A percentile compares a stretch with the other conserved stretches of the same genome.
phyloP scores from a whole-genome alignment of 2,113 vertebrate genomes.

The Stigmatopora argus region DNA sequence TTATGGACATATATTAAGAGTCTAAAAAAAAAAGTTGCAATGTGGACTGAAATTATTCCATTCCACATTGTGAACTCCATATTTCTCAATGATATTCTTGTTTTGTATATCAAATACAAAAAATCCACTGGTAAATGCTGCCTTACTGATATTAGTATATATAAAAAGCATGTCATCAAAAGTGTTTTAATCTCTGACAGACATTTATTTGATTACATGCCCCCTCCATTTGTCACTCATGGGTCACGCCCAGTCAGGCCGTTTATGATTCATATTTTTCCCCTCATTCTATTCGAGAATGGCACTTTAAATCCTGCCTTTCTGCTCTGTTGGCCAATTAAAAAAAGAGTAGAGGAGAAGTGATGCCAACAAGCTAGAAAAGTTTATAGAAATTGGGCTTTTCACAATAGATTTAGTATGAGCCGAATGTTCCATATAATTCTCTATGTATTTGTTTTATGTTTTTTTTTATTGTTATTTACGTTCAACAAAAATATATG shows the following conservation, averaged over 20 bases:
- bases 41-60: too few species aligned
- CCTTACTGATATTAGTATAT: too few species aligned
- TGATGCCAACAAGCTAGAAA: not conserved
- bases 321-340: conserved; percentile 6
- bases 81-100: too few species aligned
- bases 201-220: too few species aligned
- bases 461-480: accelerated
- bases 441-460: not conserved
- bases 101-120: too few species aligned
- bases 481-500: not conserved
- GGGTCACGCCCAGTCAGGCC: not conserved
- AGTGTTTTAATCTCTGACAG: too few species aligned
- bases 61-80: too few species aligned
- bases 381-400: not conserved
- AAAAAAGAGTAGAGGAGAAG: not conserved
- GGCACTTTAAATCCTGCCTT: conserved; percentile 1
- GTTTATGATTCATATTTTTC: not conserved
- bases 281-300: conserved; percentile 14
- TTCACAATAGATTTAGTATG: not conserved
- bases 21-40: too few species aligned
- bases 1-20: too few species aligned
- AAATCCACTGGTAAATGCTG: too few species aligned
- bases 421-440: not conserved
- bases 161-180: too few species aligned
- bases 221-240: too few species aligned